These are phyloP conservation scores for Halcyon malimbica DNA, from an alignment of 2,113 vertebrate genomes.

Conservation along the genomic window DNA sequence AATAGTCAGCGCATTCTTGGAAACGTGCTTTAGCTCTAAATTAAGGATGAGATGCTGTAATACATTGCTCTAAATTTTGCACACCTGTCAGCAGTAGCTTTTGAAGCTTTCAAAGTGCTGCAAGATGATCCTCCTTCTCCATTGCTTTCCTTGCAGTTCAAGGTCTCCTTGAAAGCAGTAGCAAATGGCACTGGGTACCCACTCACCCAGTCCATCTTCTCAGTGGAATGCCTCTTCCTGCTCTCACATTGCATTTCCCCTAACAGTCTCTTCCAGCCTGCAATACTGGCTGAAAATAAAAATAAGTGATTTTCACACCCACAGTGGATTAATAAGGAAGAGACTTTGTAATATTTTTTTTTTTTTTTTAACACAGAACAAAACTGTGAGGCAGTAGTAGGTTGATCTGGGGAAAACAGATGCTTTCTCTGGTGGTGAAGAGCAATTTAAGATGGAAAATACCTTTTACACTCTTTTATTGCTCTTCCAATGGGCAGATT, in stretches of 20 bases:
- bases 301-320: neutral
- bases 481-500: neutral
- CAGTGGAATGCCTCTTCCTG: neutral
- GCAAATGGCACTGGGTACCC: neutral
- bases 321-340: neutral
- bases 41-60: slow-evolving; percentile 25
- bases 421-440: neutral
- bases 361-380: neutral
- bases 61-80: slow-evolving; percentile 30
- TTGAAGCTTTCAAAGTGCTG: slow-evolving; percentile 19
- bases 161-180: slow-evolving; percentile 6
- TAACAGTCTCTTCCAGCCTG: neutral
- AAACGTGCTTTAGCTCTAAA: slow-evolving; percentile 39
- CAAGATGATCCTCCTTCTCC: slow-evolving; percentile 3
- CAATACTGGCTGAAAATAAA: neutral
- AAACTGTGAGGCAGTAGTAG: neutral
- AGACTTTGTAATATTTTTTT: neutral
- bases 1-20: slow-evolving; percentile 5
- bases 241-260: neutral
- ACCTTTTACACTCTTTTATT: neutral
- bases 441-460: neutral
- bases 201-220: neutral
- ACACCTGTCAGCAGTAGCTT: neutral
- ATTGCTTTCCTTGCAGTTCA: neutral
- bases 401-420: neutral